Conservation (phyloP, 2,113 vertebrate genomes). For the Calypte anna region DNA sequence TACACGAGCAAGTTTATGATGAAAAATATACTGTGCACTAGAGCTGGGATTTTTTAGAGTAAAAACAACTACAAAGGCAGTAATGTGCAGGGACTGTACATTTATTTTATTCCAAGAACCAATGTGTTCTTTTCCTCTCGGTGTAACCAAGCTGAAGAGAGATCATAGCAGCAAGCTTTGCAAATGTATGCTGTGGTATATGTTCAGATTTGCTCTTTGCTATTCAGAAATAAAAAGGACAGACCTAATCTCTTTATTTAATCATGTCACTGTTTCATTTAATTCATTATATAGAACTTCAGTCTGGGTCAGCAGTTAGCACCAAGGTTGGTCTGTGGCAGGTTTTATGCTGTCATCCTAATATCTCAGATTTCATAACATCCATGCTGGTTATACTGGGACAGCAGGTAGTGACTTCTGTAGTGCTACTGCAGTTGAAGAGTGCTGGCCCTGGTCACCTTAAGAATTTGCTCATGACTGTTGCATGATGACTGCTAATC, state of each 20-base stretch:
- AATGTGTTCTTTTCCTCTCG: conserved; percentile 39
- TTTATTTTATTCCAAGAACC: conserved; percentile 40
- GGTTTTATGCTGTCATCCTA: neutral
- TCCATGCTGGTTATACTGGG: neutral
- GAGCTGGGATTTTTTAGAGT: conserved; percentile 43
- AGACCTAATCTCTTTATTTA: neutral
- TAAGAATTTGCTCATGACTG: neutral
- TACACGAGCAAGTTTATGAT: conserved; percentile 60
- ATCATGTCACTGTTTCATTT: neutral
- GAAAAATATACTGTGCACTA: conserved; percentile 52
- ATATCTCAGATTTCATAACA: neutral
- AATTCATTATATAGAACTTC: neutral
- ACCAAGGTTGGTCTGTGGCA: neutral
- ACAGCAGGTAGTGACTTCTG: neutral
- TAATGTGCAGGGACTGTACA: conserved; percentile 30
- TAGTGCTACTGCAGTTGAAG: neutral
- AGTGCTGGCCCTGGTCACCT: neutral
- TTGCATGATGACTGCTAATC: neutral
- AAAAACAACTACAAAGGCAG: conserved; percentile 60
- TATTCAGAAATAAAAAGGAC: neutral
- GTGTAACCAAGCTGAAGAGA: neutral
- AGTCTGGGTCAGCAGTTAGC: neutral
- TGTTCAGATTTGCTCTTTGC: neutral
- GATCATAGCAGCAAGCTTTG: neutral
- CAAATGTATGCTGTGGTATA: neutral